These are phyloP conservation scores for Xylota sylvarum DNA, from an alignment of 2,888 invertebrate genomes.

Conservation along the genomic window DNA sequence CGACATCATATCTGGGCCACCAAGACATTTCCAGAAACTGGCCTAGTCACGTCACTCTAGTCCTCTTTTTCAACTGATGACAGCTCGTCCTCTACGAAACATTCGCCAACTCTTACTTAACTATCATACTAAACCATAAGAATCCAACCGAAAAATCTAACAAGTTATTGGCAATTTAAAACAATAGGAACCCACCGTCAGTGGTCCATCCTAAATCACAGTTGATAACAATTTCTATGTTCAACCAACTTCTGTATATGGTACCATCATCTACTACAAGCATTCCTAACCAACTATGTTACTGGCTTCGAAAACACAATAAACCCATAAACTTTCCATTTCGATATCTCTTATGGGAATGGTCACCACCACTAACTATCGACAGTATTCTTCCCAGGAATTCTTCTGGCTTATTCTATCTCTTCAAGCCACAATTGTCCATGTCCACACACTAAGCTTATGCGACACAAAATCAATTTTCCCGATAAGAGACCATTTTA, in stretches of 20 bases:
- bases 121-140: background rate
- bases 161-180: constrained; percentile 38
- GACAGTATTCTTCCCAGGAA: constrained; percentile 37
- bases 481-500: constrained; percentile 72
- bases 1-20: too few relatives aligned
- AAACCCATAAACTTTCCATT: constrained; percentile 77
- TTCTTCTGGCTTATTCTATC: constrained; percentile 49
- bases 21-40: too few relatives aligned
- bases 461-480: constrained; percentile 76
- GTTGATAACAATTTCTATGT: constrained; percentile 56
- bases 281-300: constrained; percentile 39
- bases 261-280: constrained; percentile 33
- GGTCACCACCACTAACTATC: constrained; percentile 45
- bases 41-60: too few relatives aligned
- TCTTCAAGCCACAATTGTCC: constrained; percentile 28
- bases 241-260: constrained; percentile 28
- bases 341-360: constrained; percentile 62
- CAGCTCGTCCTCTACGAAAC: background rate
- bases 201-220: constrained; percentile 60
- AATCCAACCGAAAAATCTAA: constrained; percentile 2
- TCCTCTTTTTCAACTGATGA: too few relatives aligned
- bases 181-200: constrained; percentile 32
- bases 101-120: background rate
- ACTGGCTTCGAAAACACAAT: constrained; percentile 65
- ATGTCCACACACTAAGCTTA: constrained; percentile 47